phyloP scores from a whole-genome alignment of 2,888 invertebrate species.

The Digitonthophagus gazella region DNA sequence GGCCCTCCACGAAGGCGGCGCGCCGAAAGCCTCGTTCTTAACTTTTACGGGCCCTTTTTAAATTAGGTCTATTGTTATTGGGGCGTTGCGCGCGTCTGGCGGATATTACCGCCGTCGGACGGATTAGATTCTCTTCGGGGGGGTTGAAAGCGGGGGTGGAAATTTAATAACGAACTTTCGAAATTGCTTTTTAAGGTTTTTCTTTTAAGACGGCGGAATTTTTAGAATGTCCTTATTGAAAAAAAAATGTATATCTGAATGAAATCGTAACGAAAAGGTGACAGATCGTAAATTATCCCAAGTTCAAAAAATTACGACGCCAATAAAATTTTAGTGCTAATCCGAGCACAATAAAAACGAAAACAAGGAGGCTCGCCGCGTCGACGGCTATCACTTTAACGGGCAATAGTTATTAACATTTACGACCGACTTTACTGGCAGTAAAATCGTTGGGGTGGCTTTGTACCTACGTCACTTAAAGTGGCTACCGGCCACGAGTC shows the following conservation, averaged over 20 bases:
- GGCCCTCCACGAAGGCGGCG: slow-evolving; percentile 33
- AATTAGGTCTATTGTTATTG: slow-evolving; percentile 52
- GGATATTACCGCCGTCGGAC: slow-evolving; percentile 44
- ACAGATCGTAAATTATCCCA: neutral
- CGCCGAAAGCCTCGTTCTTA: slow-evolving; percentile 46
- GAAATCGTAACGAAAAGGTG: too few relatives aligned
- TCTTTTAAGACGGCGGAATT: slow-evolving; percentile 18
- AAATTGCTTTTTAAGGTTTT: slow-evolving; percentile 20
- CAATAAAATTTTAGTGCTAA: neutral
- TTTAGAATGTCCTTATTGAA: too few relatives aligned
- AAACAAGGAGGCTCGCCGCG: slow-evolving; percentile 40
- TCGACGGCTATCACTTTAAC: slow-evolving; percentile 60
- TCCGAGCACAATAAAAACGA: neutral
- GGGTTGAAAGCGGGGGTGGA: slow-evolving; percentile 29
- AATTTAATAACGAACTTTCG: slow-evolving; percentile 38
- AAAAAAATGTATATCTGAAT: too few relatives aligned
- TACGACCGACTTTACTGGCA: slow-evolving; percentile 57
- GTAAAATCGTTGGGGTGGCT: slow-evolving; percentile 52
- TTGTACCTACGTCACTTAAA: neutral
- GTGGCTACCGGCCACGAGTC: neutral
- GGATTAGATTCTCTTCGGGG: slow-evolving; percentile 40
- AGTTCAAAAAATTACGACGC: neutral
- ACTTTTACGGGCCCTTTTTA: slow-evolving; percentile 50
- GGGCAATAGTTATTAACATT: slow-evolving; percentile 59
- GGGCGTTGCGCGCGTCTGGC: slow-evolving; percentile 46